Base-by-base conservation (phyloP, 1,140 invertebrate genomes). In the Drosophila varians region DNA sequence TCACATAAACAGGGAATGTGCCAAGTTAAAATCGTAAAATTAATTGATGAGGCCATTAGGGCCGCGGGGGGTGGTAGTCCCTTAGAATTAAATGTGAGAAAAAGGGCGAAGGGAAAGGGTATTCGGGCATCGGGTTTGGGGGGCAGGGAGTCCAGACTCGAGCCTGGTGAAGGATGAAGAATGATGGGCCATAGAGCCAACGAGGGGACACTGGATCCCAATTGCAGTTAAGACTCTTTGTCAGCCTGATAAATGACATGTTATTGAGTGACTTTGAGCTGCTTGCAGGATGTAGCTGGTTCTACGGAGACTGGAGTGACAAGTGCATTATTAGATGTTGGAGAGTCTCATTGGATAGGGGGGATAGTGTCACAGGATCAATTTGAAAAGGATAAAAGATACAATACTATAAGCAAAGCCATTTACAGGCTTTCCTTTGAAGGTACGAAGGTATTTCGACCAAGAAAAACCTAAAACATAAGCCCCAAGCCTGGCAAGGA, bases 191-290 rank as follows among this genome's bases (percentile, higher is more conserved):
- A 2, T n/a, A 18, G 12, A 38, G 34, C 34, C 12, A 11, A 1
- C 21, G 12, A 7, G 36, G 4, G 9, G 5, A 7, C 6, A n/a
- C 18, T 11, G 36, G 6, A n/a, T 25, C 38, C 14, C 43, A 38
- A 9, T 40, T 62, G 34, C 45, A 28, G 49, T 38, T 48, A 9
- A 23, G 38, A 34, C 68, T 57, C 52, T 46, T 70, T 46, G 65
- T 49, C 62, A 23, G 49, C 12, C 47, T 53, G 60, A 68, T 69
- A 74, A 75, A 75, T 74, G 71, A 54, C 61, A 75, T 55, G 52
- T 74, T 53, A 74, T 64, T 51, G 71, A 56, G 52, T 28, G 52
- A 54, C 38, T 48, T 43, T 74, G 71, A 65, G 62, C 62, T 66
- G 55, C 18, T 21, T 19, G 31, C 12, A 12, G 36, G 12, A 16